A percentile compares a stretch with the other conserved stretches of the same genome.
These are phyloP conservation scores for Cossypha caffra DNA, from an alignment of 2,797 vertebrate species.

Conservation along the genomic window DNA sequence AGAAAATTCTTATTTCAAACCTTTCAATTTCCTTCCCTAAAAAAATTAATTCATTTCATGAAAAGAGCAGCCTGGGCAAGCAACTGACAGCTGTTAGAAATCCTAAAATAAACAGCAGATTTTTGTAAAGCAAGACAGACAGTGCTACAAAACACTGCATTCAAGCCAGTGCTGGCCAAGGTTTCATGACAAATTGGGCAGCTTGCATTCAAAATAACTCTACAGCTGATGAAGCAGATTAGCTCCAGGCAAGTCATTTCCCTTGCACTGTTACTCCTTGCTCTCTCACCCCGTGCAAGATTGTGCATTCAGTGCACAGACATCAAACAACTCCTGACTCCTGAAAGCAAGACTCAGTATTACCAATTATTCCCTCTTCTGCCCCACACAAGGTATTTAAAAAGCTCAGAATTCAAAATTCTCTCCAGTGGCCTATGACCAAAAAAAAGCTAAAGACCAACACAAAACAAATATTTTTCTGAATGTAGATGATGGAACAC, in stretches of 20 bases:
- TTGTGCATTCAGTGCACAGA: background rate
- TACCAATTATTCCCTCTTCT: background rate
- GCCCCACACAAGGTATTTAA: background rate
- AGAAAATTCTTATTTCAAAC: background rate
- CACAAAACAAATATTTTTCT: background rate
- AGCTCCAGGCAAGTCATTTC: slow-evolving; percentile 37
- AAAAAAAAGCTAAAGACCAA: background rate
- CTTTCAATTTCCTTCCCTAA: background rate
- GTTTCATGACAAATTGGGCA: slow-evolving; percentile 55
- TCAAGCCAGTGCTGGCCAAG: slow-evolving; percentile 55
- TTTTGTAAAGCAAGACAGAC: slow-evolving; percentile 52
- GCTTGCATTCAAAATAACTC: slow-evolving; percentile 31
- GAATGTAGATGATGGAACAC: background rate
- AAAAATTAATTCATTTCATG: background rate
- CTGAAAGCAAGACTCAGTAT: background rate
- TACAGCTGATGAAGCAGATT: slow-evolving; percentile 24
- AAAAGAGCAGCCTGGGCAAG: slow-evolving; percentile 53
- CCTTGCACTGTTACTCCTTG: background rate
- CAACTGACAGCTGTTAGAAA: slow-evolving; percentile 25
- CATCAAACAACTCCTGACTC: background rate
- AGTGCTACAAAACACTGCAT: slow-evolving; percentile 36
- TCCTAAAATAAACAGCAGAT: slow-evolving; percentile 47
- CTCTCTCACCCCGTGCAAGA: background rate
- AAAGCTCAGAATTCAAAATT: background rate
- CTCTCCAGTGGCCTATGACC: background rate